phyloP scores from a whole-genome alignment of 2,888 invertebrate genomes.

The Eupithecia exiguata region DNA sequence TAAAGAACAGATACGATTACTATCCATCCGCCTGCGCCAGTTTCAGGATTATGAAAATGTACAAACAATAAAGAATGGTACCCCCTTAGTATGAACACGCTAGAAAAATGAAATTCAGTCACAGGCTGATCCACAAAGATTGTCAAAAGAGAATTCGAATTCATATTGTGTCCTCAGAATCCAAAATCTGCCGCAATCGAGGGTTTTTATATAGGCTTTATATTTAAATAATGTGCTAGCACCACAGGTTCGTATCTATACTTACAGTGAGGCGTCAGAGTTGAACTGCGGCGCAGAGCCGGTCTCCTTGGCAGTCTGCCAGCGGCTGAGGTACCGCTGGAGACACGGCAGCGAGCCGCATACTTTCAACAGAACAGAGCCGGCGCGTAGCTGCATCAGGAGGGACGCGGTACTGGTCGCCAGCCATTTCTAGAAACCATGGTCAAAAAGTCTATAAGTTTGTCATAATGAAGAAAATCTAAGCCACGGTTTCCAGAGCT shows the following conservation, averaged over 20 bases:
- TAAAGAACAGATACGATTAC: background rate
- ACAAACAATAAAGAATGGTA: background rate
- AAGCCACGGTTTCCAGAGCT: too few relatives aligned
- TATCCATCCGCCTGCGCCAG: background rate
- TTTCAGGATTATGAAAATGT: background rate
- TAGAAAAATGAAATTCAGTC: background rate
- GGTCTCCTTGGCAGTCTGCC: conserved; percentile 86
- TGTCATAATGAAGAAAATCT: background rate
- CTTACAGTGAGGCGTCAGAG: conserved; percentile 85
- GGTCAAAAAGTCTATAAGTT: background rate
- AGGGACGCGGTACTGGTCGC: conserved; percentile 90
- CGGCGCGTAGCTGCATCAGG: conserved; percentile 92
- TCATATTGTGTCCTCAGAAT: too few relatives aligned
- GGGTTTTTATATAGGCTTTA: too few relatives aligned
- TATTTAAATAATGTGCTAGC: too few relatives aligned
- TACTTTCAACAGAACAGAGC: conserved; percentile 91
- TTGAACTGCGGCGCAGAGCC: conserved; percentile 88
- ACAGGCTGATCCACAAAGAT: too few relatives aligned
- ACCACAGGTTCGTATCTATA: conserved; percentile 19
- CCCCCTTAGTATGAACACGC: background rate
- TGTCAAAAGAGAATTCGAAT: too few relatives aligned
- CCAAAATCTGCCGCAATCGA: too few relatives aligned
- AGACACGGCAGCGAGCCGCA: conserved; percentile 89
- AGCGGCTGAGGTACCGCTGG: conserved; percentile 81
- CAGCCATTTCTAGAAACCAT: conserved; percentile 87